Evolutionary conservation across 2,797 vertebrate species (phyloP).

Genomic region (Manis javanica): DNA sequence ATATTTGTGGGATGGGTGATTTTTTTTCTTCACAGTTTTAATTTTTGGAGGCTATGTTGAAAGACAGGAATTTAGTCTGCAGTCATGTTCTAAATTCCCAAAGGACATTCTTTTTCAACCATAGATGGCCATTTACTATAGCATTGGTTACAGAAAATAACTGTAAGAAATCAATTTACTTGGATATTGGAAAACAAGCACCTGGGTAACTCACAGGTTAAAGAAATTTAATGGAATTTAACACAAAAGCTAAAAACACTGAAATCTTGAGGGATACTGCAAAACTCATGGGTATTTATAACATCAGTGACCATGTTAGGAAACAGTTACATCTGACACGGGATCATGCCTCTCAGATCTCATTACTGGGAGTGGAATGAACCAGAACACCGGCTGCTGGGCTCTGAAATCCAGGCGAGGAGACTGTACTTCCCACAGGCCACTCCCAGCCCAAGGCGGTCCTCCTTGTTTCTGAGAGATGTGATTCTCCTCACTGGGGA

Average conservation of each 20-base stretch:
- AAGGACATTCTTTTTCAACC: background rate
- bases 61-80: background rate
- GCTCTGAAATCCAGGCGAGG: background rate
- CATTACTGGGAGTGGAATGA: background rate
- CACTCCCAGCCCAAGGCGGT: background rate
- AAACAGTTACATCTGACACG: background rate
- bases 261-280: background rate
- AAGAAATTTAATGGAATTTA: background rate
- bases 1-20: background rate
- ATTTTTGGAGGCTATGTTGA: background rate
- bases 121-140: background rate
- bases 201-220: background rate
- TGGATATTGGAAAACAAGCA: background rate
- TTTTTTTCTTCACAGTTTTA: conserved; percentile 6
- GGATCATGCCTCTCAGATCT: background rate
- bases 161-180: background rate
- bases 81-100: background rate
- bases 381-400: background rate
- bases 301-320: background rate
- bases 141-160: background rate
- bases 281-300: background rate
- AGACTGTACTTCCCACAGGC: background rate
- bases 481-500: background rate
- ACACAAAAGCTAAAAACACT: background rate
- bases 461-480: background rate